phyloP scores from a whole-genome alignment of 2,888 invertebrate species.

The Eristalis intricaria region DNA sequence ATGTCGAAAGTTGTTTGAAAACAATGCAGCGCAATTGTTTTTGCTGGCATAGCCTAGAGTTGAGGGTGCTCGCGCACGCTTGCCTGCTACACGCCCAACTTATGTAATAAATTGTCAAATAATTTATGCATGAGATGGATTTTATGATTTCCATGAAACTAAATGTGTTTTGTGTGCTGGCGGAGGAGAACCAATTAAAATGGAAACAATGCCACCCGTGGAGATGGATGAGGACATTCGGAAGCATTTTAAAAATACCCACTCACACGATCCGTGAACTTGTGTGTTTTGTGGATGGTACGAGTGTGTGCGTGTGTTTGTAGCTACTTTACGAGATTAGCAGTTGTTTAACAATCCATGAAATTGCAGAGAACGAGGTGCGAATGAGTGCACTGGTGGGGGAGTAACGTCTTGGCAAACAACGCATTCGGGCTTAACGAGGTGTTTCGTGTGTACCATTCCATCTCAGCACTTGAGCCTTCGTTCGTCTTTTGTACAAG shows the following conservation, averaged over 20 bases:
- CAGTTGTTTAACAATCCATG: not conserved
- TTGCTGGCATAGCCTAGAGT: not conserved
- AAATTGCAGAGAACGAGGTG: not conserved
- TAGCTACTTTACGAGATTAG: not conserved
- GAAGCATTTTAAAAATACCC: not conserved
- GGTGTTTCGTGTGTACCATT: too few species aligned
- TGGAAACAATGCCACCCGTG: not conserved
- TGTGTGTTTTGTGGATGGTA: not conserved
- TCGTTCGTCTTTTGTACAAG: too few species aligned
- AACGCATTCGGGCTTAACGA: too few species aligned
- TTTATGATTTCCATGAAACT: constrained; percentile 51
- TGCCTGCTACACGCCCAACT: constrained; percentile 18
- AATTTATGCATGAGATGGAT: constrained; percentile 66
- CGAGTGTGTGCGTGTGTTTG: not conserved
- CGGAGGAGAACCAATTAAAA: constrained; percentile 46
- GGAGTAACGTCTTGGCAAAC: too few species aligned
- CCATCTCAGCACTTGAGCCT: too few species aligned
- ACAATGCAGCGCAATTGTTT: constrained; percentile 1
- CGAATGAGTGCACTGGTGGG: too few species aligned
- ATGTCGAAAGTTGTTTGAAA: constrained; percentile 2
- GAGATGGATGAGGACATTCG: not conserved
- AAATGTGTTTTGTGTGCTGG: constrained; percentile 33
- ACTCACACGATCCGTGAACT: not conserved
- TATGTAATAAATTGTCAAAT: constrained; percentile 58
- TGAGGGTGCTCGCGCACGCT: not conserved